Evolutionary conservation across 2,113 vertebrate species (phyloP).

Genomic region (Hemibagrus wyckioides): DNA sequence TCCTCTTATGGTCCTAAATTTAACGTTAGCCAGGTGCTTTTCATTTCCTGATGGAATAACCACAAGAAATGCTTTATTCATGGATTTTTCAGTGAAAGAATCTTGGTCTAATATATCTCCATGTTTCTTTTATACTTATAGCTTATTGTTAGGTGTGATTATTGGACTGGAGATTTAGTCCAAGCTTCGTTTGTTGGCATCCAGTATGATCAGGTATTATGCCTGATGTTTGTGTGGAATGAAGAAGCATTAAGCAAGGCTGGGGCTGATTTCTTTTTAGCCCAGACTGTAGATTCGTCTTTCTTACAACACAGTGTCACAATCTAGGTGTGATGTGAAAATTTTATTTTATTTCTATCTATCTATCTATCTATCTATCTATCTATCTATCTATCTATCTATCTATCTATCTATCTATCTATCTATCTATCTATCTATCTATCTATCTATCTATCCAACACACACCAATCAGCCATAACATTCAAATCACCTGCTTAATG

Average conservation of each 20-base stretch:
- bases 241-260: not conserved
- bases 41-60: slow-evolving; percentile 3
- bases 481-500: too few relatives aligned
- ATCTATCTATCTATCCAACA: too few relatives aligned
- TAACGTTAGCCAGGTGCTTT: not conserved
- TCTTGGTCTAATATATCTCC: not conserved
- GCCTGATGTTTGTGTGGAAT: not conserved
- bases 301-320: not conserved
- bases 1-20: not conserved
- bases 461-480: too few relatives aligned
- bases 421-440: too few relatives aligned
- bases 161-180: not conserved
- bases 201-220: not conserved
- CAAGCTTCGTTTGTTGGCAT: not conserved
- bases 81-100: not conserved
- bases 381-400: too few relatives aligned
- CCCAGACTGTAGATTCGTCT: not conserved
- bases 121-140: not conserved
- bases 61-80: not conserved
- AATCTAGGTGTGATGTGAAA: not conserved
- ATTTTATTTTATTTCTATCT: too few relatives aligned
- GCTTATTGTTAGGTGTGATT: not conserved
- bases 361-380: too few relatives aligned
- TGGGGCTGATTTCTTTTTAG: not conserved
- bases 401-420: too few relatives aligned